Evolutionary conservation across 1,140 invertebrate genomes (phyloP).

Genomic region (Parasteatoda tepidariorum): DNA sequence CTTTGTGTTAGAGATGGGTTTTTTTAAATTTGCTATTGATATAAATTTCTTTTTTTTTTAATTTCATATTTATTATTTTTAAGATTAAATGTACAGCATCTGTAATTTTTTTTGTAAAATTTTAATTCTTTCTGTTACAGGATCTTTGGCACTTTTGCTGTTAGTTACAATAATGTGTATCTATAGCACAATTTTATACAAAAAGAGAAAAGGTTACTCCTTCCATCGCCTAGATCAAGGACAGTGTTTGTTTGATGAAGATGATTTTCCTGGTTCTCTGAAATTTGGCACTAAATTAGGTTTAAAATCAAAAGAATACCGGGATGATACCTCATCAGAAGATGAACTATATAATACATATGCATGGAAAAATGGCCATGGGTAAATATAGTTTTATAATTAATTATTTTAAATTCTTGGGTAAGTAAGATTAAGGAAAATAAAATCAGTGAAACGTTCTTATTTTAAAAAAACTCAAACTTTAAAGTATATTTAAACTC

Average conservation of each 20-base stretch:
- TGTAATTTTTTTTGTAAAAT: too few species aligned
- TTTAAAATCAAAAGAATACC: constrained; percentile 37
- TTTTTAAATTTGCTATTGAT: too few species aligned
- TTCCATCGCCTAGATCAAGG: constrained; percentile 53
- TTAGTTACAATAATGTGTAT: constrained; percentile 28
- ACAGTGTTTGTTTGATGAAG: constrained; percentile 53
- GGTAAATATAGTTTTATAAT: constrained; percentile 15
- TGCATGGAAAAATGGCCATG: constrained; percentile 49
- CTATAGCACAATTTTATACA: constrained; percentile 34
- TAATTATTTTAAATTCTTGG: neutral
- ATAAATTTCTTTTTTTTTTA: too few species aligned
- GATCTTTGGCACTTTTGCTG: constrained; percentile 33
- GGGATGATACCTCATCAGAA: constrained; percentile 56
- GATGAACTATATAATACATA: constrained; percentile 63
- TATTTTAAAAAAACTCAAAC: neutral
- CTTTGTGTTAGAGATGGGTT: too few species aligned
- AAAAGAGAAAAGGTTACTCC: constrained; percentile 14
- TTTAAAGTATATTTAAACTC: too few species aligned
- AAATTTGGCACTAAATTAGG: neutral
- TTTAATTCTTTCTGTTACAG: constrained; percentile 45
- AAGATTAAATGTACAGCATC: too few species aligned
- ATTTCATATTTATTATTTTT: too few species aligned
- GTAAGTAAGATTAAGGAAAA: neutral
- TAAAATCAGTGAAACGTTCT: neutral
- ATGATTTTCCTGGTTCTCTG: neutral